phyloP scores from a whole-genome alignment of 2,113 vertebrate genomes.

The Poicephalus meyeri region DNA sequence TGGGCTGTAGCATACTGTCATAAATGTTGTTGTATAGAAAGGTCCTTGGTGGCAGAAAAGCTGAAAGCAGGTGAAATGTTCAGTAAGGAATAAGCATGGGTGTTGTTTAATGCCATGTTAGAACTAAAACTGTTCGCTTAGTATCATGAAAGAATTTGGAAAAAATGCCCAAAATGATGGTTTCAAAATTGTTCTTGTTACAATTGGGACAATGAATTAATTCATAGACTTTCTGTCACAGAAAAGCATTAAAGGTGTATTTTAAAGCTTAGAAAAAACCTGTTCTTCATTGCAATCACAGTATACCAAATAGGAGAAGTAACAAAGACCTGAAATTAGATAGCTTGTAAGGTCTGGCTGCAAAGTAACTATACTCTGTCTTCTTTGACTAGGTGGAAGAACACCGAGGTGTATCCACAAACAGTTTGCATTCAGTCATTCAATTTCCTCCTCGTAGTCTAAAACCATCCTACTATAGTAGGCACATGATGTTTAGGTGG shows the following conservation, averaged over 20 bases:
- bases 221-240: neutral
- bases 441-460: neutral
- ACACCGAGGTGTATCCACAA: neutral
- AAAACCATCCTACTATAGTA: neutral
- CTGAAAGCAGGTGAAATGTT: neutral
- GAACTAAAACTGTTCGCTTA: neutral
- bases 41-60: neutral
- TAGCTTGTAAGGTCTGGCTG: neutral
- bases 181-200: neutral
- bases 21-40: neutral
- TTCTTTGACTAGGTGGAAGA: neutral
- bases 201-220: neutral
- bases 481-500: neutral
- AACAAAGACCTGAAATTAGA: neutral
- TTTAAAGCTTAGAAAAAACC: neutral
- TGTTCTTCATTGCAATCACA: neutral
- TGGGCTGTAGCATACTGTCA: neutral
- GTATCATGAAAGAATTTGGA: neutral
- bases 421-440: neutral
- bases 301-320: neutral
- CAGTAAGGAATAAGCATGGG: neutral
- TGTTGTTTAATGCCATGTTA: neutral
- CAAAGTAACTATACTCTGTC: neutral
- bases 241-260: neutral
- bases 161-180: neutral